Evolutionary conservation across 1,140 invertebrate genomes (phyloP).

Genomic region (Saccostrea cuccullata): DNA sequence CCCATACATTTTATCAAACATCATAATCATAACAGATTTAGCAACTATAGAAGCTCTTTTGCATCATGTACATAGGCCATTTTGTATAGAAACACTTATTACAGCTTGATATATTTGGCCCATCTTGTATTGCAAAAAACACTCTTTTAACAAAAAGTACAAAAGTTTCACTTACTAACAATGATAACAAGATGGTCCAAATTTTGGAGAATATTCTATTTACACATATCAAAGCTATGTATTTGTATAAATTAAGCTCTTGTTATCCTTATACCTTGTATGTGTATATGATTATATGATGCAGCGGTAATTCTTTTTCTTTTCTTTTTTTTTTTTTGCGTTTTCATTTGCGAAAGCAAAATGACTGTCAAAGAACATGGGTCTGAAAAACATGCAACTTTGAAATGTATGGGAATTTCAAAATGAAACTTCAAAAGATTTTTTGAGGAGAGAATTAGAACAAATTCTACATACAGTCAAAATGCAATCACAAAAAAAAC

Average conservation of each 20-base stretch:
- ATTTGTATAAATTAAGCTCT: not conserved
- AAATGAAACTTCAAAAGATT: not conserved
- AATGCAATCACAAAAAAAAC: slow-evolving; percentile 20
- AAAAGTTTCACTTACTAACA: not conserved
- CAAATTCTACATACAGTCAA: slow-evolving; percentile 24
- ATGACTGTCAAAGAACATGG: slow-evolving; percentile 1
- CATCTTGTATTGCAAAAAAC: not conserved
- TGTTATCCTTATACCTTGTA: slow-evolving; percentile 2
- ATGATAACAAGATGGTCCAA: not conserved
- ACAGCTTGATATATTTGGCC: not conserved
- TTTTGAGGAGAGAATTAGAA: not conserved
- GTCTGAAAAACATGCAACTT: not conserved
- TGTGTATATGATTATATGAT: not conserved
- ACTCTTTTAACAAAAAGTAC: not conserved
- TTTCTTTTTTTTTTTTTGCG: not conserved
- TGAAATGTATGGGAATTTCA: not conserved
- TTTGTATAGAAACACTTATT: not conserved
- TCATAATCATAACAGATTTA: not conserved
- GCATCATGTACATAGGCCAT: not conserved
- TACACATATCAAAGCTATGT: not conserved
- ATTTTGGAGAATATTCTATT: not conserved
- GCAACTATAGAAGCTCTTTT: not conserved
- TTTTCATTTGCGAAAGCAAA: slow-evolving; percentile 6
- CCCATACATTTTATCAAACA: not conserved
- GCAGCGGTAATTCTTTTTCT: not conserved